Percentiles rank a stretch among this genome's conserved stretches.
These are phyloP conservation scores for Mactra quadrangularis DNA, from an alignment of 1,140 invertebrate species.

Conservation along the genomic window DNA sequence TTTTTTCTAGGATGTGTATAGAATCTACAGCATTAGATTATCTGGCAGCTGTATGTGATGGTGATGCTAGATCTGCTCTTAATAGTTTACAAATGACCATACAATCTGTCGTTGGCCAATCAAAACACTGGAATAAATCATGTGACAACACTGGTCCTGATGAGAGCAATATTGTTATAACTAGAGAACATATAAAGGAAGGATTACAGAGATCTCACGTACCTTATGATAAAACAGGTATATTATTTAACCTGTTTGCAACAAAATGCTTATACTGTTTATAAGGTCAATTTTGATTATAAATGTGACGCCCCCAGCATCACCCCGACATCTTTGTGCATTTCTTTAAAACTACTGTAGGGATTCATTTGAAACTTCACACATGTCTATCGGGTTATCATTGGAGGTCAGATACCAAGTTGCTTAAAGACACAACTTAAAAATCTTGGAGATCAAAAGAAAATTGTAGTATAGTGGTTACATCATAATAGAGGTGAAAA, in stretches of 20 bases:
- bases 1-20: constrained; percentile 80
- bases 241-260: constrained; percentile 5
- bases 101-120: constrained; percentile 83
- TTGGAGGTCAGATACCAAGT: no score
- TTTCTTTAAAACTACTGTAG: background rate
- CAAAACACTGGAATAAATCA: background rate
- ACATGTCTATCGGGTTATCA: no score
- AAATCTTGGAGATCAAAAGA: no score
- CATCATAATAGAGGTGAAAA: no score
- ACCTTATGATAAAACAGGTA: constrained; percentile 90
- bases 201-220: constrained; percentile 88
- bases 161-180: constrained; percentile 62
- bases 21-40: constrained; percentile 88
- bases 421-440: no score
- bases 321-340: background rate
- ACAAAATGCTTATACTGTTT: no score
- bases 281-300: no score
- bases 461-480: no score
- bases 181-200: constrained; percentile 78
- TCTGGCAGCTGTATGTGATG: constrained; percentile 91
- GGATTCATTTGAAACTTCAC: no score
- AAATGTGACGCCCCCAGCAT: no score
- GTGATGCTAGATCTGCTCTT: constrained; percentile 91
- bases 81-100: constrained; percentile 90
- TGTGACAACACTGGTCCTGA: background rate